phyloP scores from a whole-genome alignment of 2,113 vertebrate genomes.

The Herpailurus yagouaroundi region DNA sequence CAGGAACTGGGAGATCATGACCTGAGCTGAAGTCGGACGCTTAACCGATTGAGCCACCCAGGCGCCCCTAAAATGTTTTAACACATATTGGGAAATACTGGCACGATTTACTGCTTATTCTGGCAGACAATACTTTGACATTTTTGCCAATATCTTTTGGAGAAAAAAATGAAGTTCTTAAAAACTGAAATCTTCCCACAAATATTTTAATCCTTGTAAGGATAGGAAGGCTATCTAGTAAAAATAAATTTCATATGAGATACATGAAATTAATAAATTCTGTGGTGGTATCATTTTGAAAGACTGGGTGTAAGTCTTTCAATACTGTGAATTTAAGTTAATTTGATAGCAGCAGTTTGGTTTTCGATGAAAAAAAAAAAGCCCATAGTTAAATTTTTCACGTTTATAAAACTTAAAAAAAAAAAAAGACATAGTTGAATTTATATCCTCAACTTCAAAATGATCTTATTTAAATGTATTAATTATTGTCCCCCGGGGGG shows the following conservation, averaged over 20 bases:
- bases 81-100: slow-evolving; percentile 8
- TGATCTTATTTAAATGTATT: background rate
- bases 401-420: background rate
- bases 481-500: background rate
- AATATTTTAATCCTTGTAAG: slow-evolving; percentile 19
- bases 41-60: too few relatives aligned
- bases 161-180: slow-evolving; percentile 32
- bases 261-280: background rate
- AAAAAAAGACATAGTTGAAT: background rate
- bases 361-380: slow-evolving; percentile 30
- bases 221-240: background rate
- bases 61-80: background rate
- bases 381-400: background rate
- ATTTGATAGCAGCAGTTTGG: background rate
- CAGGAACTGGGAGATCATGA: too few relatives aligned
- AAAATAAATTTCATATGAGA: slow-evolving; percentile 46
- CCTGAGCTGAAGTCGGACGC: too few relatives aligned
- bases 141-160: background rate
- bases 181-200: slow-evolving; percentile 22
- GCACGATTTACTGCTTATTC: slow-evolving; percentile 37
- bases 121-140: slow-evolving; percentile 15
- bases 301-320: background rate
- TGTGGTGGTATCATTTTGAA: background rate
- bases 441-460: background rate
- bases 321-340: background rate